Base-by-base conservation (phyloP, 2,113 vertebrate species). In the Burhinus bistriatus region DNA sequence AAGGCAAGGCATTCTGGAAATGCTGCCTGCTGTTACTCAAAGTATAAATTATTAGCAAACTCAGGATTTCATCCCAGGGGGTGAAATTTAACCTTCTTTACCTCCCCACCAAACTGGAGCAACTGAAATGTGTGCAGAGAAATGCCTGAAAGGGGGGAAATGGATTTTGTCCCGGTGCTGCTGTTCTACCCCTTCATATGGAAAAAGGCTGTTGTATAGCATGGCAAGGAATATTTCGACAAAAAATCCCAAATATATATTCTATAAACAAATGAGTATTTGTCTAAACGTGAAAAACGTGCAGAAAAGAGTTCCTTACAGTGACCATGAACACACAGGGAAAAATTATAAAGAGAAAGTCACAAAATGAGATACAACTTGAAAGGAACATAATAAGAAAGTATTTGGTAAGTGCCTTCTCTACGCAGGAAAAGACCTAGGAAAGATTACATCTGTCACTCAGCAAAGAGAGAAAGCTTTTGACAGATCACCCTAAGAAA, bases 381-480 rank as follows among this genome's bases (percentile, higher is more conserved):
- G 1, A 83, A 44, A 65, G 78, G 75, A 83, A 83, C 26, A 57
- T 76, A 76, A 69, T 22, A 79, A 90, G 65, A 89, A 94, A 92
- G 57, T 30, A 44, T 88, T 96, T 79, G 70, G 40, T 85, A 90
- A 95, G 70, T 58, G 78, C 89, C 70, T 91, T 68, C 73, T 52
- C 58, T 65, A 1, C 1, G 9, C 49, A 85, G 78, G 84, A 65
- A 82, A 91, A 91, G 94, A 68, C 77, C 61, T 34, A 72, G 73
- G 87, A 57, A 93, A 95, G 95, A 96, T 93, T 94, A 83, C 49
- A 76, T 49, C 87, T 93, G 84, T 77, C 96, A 93, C 90, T 96
- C 95, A 93, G 93, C 44, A 85, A 59, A 89, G 87, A 80, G 54
- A 93, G 87, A 83, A 83, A 93, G 82, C 84, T 75, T 89, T 73